These are phyloP conservation scores for Pyrocoelia pectoralis DNA, from an alignment of 2,888 invertebrate genomes.

Conservation along the genomic window DNA sequence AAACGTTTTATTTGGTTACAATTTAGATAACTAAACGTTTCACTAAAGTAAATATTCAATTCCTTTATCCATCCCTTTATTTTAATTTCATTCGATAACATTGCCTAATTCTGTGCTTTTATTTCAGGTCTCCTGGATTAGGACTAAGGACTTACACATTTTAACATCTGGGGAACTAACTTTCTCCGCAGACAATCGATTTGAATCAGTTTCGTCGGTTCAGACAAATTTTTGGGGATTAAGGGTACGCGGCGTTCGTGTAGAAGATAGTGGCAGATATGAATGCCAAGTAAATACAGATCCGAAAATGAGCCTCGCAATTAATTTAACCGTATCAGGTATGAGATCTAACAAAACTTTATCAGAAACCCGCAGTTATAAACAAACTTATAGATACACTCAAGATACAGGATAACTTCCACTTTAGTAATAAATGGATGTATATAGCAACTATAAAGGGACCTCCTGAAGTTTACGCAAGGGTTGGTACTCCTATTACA, in stretches of 20 bases:
- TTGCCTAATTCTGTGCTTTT: neutral
- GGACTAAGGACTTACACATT: constrained; percentile 74
- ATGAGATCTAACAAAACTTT: constrained; percentile 39
- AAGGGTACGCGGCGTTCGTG: constrained; percentile 66
- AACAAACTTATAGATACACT: constrained; percentile 26
- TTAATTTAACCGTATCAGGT: constrained; percentile 72
- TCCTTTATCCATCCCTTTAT: too few relatives aligned
- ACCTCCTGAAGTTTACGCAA: constrained; percentile 64
- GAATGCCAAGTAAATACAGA: constrained; percentile 81
- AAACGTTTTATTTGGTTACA: too few relatives aligned
- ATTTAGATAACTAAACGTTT: too few relatives aligned
- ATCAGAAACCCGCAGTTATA: neutral
- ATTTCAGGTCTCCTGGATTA: constrained; percentile 77
- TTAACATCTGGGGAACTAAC: constrained; percentile 70
- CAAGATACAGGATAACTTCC: constrained; percentile 30
- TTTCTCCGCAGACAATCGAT: constrained; percentile 74
- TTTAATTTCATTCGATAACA: neutral
- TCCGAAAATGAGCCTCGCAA: constrained; percentile 75
- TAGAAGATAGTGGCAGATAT: constrained; percentile 71
- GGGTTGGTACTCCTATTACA: constrained; percentile 64
- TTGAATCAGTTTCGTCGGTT: constrained; percentile 64
- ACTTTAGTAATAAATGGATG: constrained; percentile 39
- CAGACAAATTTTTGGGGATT: constrained; percentile 68
- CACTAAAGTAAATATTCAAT: too few relatives aligned
- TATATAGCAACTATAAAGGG: constrained; percentile 62